Base-by-base conservation (phyloP, 1,140 invertebrate species). In the Drosophila pseudoobscura region DNA sequence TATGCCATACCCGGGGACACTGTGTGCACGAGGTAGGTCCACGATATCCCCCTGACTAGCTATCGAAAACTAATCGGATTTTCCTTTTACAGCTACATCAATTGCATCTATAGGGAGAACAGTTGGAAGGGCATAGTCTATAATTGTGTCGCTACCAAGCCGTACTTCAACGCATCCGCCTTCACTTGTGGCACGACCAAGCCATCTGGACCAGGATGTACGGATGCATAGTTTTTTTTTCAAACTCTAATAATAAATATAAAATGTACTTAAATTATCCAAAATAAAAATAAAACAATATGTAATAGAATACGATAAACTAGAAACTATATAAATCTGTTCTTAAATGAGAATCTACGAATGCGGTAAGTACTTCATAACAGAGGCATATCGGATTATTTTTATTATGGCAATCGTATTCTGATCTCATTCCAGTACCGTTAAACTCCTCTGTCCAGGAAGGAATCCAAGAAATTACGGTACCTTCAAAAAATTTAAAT, bases 1-100 rank as follows among this genome's bases (percentile, higher is more conserved):
- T 89, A 65, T 64, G 63, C 89, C 24, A 59, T 76, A 46, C 66
- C 89, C 1, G 76, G 68, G 29, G 89, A 90, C n/a, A 90, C 75
- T 0, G 71, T 11, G 2, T 90, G 89, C 46, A 80, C 62, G 0
- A 87, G 55, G 89, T 90, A 39, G 57, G 51, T 43, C 1, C 43
- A 31, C 0, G 1, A n/a, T 45, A 15, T 15, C 24, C 24, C 6
- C 5, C 20, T 15, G 1, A 0, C 11, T 7, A 4, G 15, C 1
- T 2, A 8, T 11, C 0, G 1, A 1, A 0, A 1, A 45, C 5
- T 20, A 2, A 43, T 9, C 45, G 45, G 6, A 11, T n/a, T 3
- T 1, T 2, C 6, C 13, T 47, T 47, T 82, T 59, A 0, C 45
- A 90, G 89, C 29, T 90, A 71, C 35, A 50, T 90, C 7, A 62